Base-by-base conservation (phyloP, 2,113 vertebrate genomes). In the Tapirus terrestris region DNA sequence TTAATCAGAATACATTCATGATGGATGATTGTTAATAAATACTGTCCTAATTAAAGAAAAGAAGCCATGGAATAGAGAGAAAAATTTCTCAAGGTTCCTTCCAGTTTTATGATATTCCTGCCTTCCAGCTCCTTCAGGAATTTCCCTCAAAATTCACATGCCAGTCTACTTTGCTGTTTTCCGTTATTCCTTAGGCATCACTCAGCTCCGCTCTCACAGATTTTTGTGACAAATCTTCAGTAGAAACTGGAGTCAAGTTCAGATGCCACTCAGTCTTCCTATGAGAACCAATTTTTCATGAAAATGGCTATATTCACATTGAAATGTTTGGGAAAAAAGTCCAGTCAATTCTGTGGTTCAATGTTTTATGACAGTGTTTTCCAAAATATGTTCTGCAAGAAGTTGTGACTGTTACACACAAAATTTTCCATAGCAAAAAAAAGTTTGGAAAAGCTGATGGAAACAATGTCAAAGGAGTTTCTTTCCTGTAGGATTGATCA, bases 351-450 rank as follows among this genome's bases (percentile, higher is more conserved):
- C 33, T 89, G 8, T 51, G 11, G 27, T 60, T 92, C 11, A 18
- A 8, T 75, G 29, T 77, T 92, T 88, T 56, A 94, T 84, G 45
- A n/a, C 3, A 83, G 36, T 27, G 2, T 56, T 97, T 84, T 76
- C 36, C 68, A 89, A 92, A 82, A 39, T n/a, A 45, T 5, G 2
- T 81, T 88, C 16, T 13, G 39, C 33, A 93, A 31, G 61, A 76
- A 85, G 85, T 56, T 43, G 58, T 56, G 36, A 73, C 80, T 72
- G 9, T 33, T n/a, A 43, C 9, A 79, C 18, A 60, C 8, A 76
- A 70, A 96, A 73, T 85, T 92, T 95, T n/a, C 73, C 20, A 48
- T 33, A 89, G 65, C 25, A 77, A 94, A 87, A 17, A 21, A 43
- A 43, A 31, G 17, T 20, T 80, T 93, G n/a, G 23, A 85, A 80